Base-by-base conservation (phyloP, 2,113 vertebrate genomes). In the Euleptes europaea region DNA sequence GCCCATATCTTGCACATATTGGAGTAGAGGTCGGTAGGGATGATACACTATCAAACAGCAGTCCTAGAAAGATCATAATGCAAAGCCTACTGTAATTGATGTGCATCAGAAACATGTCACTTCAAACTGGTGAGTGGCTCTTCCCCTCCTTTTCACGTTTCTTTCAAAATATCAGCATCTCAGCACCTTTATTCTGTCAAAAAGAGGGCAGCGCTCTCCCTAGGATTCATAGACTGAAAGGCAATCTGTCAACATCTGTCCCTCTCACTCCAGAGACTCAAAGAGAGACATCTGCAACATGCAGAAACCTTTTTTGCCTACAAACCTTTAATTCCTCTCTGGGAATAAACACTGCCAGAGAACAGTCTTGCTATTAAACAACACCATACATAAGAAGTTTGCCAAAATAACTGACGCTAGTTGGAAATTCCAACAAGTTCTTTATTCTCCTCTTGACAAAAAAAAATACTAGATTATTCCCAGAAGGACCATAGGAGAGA, bases 21-120 rank as follows among this genome's bases (percentile, higher is more conserved):
- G 99, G 92, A 99, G 92, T 93, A 99, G 95, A 67, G 99, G 98
- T 97, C 99, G 97, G 88, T 99, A 99, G 65, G 99, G 99, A 94
- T 99, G 99, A 97, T 99, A 99, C 66, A 99, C 99, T 90, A 99
- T 99, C 96, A 99, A 97, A 96, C 99, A 99, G 96, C 98, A 99
- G 96, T 99, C 98, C 99, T 99, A 96, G 88, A 92, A 96, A 94
- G 92, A 95, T 93, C 89, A 91, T 88, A 94, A 92, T 51, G 80
- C 77, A 89, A 91, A 94, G 76, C 15, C 49, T 85, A 85, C 79
- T 65, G 67, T 80, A 89, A 94, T 85, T 91, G 90, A 84, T 91
- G 88, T 81, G 1, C 47, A 89, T 88, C 90, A 60, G 88, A 92
- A 90, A 82, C 78, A 83, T 86, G 78, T 26, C 19, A 78, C 92